Percentiles rank a stretch among this genome's conserved stretches.
Conservation (phyloP, 92 coral and sea anemone species). For the Epizoanthus rinbou region DNA sequence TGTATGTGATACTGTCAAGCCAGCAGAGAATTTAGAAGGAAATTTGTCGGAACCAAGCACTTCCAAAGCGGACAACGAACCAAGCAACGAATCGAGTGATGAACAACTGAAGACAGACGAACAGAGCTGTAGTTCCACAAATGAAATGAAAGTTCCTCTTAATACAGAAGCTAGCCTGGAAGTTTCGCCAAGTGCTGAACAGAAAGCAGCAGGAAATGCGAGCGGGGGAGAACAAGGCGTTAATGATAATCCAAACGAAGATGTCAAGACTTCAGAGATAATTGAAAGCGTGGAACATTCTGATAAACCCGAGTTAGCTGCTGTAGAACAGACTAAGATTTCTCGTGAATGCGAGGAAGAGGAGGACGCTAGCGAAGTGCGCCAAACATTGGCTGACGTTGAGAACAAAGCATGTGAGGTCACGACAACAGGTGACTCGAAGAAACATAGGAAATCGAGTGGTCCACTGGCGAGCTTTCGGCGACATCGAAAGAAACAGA, state of each 20-base stretch:
- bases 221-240: slow-evolving; percentile 1
- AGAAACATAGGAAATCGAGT: slow-evolving; percentile 29
- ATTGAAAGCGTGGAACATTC: background rate
- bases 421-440: slow-evolving; percentile 36
- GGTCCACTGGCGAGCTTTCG: slow-evolving; percentile 42
- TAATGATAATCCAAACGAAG: background rate
- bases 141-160: background rate
- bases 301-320: background rate
- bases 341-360: slow-evolving; percentile 2
- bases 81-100: background rate
- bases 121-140: background rate
- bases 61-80: background rate
- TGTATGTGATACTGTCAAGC: background rate
- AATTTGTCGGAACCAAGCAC: background rate
- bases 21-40: background rate
- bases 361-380: background rate
- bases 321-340: slow-evolving; percentile 17
- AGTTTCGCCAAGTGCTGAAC: background rate
- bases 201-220: background rate
- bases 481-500: slow-evolving; percentile 14
- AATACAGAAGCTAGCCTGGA: background rate
- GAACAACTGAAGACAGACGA: background rate
- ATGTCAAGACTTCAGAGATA: background rate
- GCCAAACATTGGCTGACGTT: slow-evolving; percentile 38
- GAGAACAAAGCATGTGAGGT: slow-evolving; percentile 40